Base-by-base conservation (phyloP, 2,888 invertebrate genomes). In the Calameuta idolon region DNA sequence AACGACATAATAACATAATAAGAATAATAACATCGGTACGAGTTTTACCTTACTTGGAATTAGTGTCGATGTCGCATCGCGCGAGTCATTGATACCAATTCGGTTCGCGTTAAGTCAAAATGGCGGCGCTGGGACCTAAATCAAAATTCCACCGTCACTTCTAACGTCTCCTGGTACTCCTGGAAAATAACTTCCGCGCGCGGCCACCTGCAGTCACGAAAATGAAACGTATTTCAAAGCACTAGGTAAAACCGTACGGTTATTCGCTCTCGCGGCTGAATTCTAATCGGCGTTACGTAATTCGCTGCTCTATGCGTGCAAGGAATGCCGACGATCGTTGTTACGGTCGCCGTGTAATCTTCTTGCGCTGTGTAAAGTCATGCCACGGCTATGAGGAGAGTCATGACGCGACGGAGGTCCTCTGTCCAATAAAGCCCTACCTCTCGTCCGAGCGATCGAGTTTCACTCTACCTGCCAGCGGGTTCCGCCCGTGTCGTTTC, bases 231-330 rank as follows among this genome's bases (percentile, higher is more conserved):
- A 15, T 40, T 40, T 5, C 5, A 4, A 15, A 40, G 40, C 40
- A 40, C 15, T 15, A 40, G 40, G 40, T 15, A 40, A 40, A 5
- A 5, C 15, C 40, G 15, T 40, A 40, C 40, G 40, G 40, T 40
- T 15, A 40, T 40, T 40, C 40, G 15, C 40, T 15, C 40, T 40
- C 77, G 80, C 75, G 77, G 74, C 73, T 77, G 79, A 83, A 83
- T 83, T 83, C 79, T 83, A 83, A 83, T 83, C 83, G 74, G 55
- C 73, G 80, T 81, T 80, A 71, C 71, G 71, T 71, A 71, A 71
- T 15, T 71, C 71, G 31, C 71, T 33, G 15, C 75, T 40, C 23
- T n/a, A 75, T 80, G 83, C 83, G 81, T 79, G 79, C 79, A 75
- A 80, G 77, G 81, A 79, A 83, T 80, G 78, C 81, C 75, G 74